These are phyloP conservation scores for Toxotes jaculatrix DNA, from an alignment of 2,113 vertebrate genomes.

Conservation along the genomic window DNA sequence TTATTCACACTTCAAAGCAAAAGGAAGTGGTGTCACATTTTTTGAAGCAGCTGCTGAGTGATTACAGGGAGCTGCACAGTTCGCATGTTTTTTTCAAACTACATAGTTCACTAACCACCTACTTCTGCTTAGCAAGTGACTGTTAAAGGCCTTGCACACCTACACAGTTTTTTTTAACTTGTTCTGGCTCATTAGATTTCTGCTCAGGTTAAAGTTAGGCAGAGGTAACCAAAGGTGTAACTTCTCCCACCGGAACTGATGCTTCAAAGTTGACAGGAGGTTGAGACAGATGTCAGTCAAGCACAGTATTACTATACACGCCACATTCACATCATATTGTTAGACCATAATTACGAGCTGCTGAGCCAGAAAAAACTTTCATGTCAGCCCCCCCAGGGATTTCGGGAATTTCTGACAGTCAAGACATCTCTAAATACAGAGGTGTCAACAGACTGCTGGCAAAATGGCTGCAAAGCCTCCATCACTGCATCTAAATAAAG, in stretches of 20 bases:
- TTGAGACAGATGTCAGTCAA: neutral
- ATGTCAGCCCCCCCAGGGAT: neutral
- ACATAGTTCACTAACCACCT: neutral
- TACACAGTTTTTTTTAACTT: neutral
- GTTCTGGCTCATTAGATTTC: no score
- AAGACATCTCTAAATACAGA: neutral
- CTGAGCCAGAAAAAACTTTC: neutral
- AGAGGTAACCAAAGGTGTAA: no score
- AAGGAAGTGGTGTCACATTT: no score
- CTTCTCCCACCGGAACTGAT: no score
- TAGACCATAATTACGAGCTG: neutral
- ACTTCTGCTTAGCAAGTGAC: neutral
- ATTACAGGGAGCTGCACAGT: neutral
- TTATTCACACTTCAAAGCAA: no score
- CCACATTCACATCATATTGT: neutral
- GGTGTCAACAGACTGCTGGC: neutral
- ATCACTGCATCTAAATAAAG: neutral
- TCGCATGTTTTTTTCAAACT: neutral
- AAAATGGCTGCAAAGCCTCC: neutral
- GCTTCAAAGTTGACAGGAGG: neutral
- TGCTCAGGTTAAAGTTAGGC: no score
- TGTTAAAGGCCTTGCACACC: neutral
- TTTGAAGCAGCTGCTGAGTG: neutral
- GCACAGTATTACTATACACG: neutral
- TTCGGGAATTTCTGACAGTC: neutral